Conservation (phyloP, 1,140 invertebrate species). For the Mycetomoellerius zeteki region DNA sequence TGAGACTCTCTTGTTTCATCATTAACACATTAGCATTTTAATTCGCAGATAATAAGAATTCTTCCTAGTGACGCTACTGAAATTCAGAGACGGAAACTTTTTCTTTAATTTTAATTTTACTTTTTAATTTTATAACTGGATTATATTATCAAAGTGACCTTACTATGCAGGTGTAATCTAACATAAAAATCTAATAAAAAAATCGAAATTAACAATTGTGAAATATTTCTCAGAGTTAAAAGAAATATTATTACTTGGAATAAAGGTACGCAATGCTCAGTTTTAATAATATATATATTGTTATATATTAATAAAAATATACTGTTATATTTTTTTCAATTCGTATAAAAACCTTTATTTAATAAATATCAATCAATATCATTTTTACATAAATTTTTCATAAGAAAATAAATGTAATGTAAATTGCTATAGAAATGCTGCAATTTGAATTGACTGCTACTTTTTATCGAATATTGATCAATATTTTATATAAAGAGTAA, state of each 20-base stretch:
- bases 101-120: neutral
- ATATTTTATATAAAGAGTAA: neutral
- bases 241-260: too few relatives aligned
- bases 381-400: neutral
- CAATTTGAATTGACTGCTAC: neutral
- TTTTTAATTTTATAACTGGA: constrained; percentile 31
- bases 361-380: neutral
- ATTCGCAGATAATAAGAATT: neutral
- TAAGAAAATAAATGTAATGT: neutral
- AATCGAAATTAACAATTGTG: constrained; percentile 16
- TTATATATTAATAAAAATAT: too few relatives aligned
- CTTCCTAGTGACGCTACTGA: neutral
- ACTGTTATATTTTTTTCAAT: neutral
- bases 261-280: too few relatives aligned
- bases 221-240: neutral
- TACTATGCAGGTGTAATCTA: constrained; percentile 1
- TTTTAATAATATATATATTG: constrained; percentile 1
- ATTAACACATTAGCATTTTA: constrained; percentile 35
- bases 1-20: constrained; percentile 10
- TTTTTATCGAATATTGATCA: neutral
- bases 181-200: neutral
- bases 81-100: neutral
- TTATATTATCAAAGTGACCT: neutral
- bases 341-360: neutral
- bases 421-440: neutral